A percentile compares a stretch with the other conserved stretches of the same genome.
Evolutionary conservation across 2,888 invertebrate genomes (phyloP).

Genomic region (Petrolisthes manimaculis): DNA sequence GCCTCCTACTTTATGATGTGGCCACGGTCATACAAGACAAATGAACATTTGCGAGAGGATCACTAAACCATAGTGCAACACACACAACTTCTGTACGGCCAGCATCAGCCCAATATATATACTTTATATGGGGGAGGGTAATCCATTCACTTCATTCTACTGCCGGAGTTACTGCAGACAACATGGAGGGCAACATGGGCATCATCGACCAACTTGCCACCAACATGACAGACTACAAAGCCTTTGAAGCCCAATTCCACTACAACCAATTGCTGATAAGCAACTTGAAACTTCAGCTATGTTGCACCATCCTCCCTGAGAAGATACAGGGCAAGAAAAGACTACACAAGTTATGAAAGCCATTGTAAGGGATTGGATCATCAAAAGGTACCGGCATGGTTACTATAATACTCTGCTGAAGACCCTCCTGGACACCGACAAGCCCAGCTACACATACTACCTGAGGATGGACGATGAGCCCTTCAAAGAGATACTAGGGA

Average conservation of each 20-base stretch:
- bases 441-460: background rate
- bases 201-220: background rate
- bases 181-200: background rate
- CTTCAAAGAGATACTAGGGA: background rate
- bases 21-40: background rate
- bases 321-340: too few species aligned
- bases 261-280: background rate
- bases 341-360: background rate
- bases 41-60: background rate
- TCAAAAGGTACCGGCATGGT: background rate
- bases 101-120: background rate
- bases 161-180: too few species aligned
- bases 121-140: too few species aligned
- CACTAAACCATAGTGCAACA: background rate
- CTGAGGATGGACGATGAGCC: background rate
- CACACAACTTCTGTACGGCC: background rate
- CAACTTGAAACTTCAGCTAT: background rate
- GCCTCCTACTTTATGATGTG: background rate
- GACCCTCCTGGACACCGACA: conserved; percentile 9
- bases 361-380: background rate
- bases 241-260: background rate
- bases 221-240: background rate
- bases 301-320: background rate
- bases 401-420: background rate
- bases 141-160: too few species aligned